Evolutionary conservation across 2,797 vertebrate species (phyloP).

Genomic region (Sebastes reedi): DNA sequence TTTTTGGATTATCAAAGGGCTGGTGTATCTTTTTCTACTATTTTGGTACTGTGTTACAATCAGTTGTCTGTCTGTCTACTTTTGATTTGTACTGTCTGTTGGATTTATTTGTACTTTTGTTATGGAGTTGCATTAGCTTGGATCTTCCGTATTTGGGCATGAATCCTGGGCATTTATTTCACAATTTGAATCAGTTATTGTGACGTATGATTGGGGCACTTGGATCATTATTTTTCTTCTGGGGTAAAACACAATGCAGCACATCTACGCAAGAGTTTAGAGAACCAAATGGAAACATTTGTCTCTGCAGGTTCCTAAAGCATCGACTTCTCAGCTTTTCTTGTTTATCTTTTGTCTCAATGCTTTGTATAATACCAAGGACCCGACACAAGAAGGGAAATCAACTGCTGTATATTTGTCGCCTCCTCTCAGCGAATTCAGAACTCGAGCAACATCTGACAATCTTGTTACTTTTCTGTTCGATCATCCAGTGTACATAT

Average conservation of each 20-base stretch:
- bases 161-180: slow-evolving; percentile 67
- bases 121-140: slow-evolving; percentile 47
- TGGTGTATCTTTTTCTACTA: slow-evolving; percentile 71
- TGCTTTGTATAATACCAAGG: slow-evolving; percentile 24
- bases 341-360: background rate
- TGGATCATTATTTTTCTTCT: slow-evolving; percentile 36
- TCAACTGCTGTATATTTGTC: slow-evolving; percentile 2
- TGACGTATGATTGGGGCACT: slow-evolving; percentile 30
- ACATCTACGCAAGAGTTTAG: slow-evolving; percentile 15
- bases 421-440: slow-evolving; percentile 14
- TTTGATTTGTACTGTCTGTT: slow-evolving; percentile 64
- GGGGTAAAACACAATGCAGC: slow-evolving; percentile 28
- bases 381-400: slow-evolving; percentile 60
- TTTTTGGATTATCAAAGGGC: slow-evolving; percentile 78
- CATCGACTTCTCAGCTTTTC: background rate
- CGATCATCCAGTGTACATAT: slow-evolving; percentile 10
- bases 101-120: slow-evolving; percentile 50
- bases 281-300: slow-evolving; percentile 4
- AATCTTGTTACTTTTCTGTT: slow-evolving; percentile 48
- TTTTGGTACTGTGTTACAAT: slow-evolving; percentile 80
- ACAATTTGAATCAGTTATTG: slow-evolving; percentile 32
- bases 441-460: slow-evolving; percentile 40
- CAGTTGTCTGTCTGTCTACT: slow-evolving; percentile 55
- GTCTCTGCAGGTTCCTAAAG: background rate
- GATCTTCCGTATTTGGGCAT: slow-evolving; percentile 44